Percentiles rank a stretch among this genome's conserved stretches.
These are phyloP conservation scores for Diarsia dahlii DNA, from an alignment of 2,888 invertebrate genomes.

Conservation along the genomic window DNA sequence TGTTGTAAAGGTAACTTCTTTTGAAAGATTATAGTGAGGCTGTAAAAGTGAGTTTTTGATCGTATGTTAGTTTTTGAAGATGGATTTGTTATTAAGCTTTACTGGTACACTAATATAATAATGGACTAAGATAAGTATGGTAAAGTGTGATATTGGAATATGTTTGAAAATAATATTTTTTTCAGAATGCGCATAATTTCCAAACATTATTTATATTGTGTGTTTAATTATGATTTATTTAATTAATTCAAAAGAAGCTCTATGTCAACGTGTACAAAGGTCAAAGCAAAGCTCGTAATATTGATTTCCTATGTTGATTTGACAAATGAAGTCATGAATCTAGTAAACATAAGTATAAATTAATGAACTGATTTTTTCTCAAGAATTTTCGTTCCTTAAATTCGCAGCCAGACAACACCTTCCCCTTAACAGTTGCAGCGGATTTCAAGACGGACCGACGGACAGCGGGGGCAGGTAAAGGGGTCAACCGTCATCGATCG, in stretches of 20 bases:
- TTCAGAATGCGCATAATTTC: too few species aligned
- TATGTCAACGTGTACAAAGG: too few species aligned
- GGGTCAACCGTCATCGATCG: conserved; percentile 89
- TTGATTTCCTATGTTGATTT: too few species aligned
- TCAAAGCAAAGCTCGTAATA: too few species aligned
- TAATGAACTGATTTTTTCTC: too few species aligned
- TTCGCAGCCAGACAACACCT: neutral
- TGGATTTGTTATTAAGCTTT: neutral
- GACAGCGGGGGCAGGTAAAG: conserved; percentile 87
- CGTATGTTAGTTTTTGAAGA: neutral
- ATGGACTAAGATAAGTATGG: neutral
- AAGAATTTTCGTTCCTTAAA: neutral
- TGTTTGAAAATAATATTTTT: neutral
- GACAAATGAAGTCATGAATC: too few species aligned
- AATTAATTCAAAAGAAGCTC: too few species aligned
- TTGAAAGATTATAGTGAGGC: neutral
- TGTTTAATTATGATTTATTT: too few species aligned
- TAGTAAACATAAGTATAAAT: too few species aligned
- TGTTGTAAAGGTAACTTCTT: conserved; percentile 6
- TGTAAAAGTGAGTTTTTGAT: neutral
- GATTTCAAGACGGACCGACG: conserved; percentile 85
- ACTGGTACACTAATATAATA: too few species aligned
- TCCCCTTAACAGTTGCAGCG: conserved; percentile 83
- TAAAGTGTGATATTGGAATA: neutral
- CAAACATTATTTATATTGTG: too few species aligned